Base-by-base conservation (phyloP, 2,797 vertebrate genomes). In the Rhinophrynus dorsalis region DNA sequence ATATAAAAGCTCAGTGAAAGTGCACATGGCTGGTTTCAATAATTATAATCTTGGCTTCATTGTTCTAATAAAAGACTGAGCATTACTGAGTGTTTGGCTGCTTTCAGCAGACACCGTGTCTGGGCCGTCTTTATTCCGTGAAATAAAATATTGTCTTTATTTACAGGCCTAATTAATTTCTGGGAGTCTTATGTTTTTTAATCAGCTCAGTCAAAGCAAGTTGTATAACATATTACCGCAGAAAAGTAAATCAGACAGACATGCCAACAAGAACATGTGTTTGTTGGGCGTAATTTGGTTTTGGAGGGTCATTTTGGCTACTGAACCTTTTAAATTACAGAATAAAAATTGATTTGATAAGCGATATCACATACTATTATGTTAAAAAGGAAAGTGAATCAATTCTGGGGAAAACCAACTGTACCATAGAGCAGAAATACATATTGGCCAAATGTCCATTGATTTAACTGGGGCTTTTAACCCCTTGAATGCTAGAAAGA, bases 11-110 rank as follows among this genome's bases (percentile, higher is more conserved):
- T 51, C n/a, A 24, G 40, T 74, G 67, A 69, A 70, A 17, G 42
- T 35, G 68, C 67, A 79, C 74, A 76, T 70, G 67, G 81, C 62
- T 72, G 26, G 45, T 76, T 50, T 40, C 56, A 75, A 82, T 82
- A 80, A 81, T 84, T 84, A 79, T 57, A 75, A 81, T 81, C 69
- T 74, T 81, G 74, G 77, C 75, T 81, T 73, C 52, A 77, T 68
- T 72, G 71, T 75, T 68, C 72, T 77, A 79, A 78, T 81, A 80
- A 78, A 82, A 85, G 73, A 63, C 57, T 70, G 37, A 79, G 52
- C 45, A 77, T 21, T 75, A 64, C 60, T 77, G 76, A 79, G 71
- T 84, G 57, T 45, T 63, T 69, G 74, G 62, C 47, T 79, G 73
- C 45, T 78, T 83, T 85, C 80, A 83, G 79, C 38, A 83, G 76